These are phyloP conservation scores for Thunnus albacares DNA, from an alignment of 2,797 vertebrate genomes.

Conservation along the genomic window DNA sequence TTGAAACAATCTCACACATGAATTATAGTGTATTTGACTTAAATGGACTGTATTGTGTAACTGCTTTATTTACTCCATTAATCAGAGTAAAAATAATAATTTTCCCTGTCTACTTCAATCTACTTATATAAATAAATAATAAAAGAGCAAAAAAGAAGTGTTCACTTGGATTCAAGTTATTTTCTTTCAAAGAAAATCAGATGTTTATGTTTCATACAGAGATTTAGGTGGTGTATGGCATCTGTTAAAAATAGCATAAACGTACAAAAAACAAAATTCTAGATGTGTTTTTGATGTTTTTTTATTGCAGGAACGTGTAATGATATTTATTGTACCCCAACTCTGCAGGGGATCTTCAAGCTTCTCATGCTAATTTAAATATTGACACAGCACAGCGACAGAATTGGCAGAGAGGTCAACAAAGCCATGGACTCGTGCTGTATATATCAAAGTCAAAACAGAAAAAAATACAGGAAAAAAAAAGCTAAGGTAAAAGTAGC, in stretches of 20 bases:
- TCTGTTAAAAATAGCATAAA: not conserved
- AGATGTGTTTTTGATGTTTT: no score
- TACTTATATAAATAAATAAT: not conserved
- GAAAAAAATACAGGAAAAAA: not conserved
- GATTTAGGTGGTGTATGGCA: not conserved
- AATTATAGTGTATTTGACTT: not conserved
- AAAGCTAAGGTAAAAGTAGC: slow-evolving; percentile 25
- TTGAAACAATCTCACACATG: not conserved
- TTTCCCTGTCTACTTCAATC: not conserved
- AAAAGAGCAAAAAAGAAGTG: not conserved
- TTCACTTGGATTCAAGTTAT: not conserved
- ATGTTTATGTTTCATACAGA: not conserved
- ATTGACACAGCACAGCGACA: not conserved
- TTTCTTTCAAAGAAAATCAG: not conserved
- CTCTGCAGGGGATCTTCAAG: slow-evolving; percentile 6
- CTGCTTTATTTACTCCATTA: not conserved
- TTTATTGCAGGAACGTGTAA: not conserved
- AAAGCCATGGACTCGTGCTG: not conserved
- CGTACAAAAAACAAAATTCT: no score
- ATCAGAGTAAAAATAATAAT: not conserved
- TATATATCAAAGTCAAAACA: not conserved
- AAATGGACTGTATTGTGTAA: not conserved
- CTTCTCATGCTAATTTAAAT: slow-evolving; percentile 24
- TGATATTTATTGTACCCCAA: not conserved
- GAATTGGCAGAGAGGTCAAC: not conserved